Evolutionary conservation across 1,140 invertebrate species (phyloP).

Genomic region (Bombus soroeensis): DNA sequence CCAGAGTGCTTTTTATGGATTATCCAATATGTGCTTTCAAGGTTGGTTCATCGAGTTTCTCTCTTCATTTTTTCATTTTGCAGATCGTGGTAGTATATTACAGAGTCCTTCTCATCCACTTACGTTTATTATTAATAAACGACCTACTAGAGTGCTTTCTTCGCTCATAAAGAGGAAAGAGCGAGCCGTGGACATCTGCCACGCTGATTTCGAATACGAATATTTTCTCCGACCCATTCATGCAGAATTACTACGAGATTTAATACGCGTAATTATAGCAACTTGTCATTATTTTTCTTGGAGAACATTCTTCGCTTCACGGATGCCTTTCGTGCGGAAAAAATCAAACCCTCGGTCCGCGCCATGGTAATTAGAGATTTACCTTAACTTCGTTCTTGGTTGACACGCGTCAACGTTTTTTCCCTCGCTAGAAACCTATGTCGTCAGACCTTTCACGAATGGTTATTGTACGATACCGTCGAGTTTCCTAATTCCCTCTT

Average conservation of each 20-base stretch:
- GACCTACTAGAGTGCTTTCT: background rate
- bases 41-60: background rate
- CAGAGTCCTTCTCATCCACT: background rate
- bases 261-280: conserved; percentile 52
- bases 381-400: no score
- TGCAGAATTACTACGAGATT: conserved; percentile 24
- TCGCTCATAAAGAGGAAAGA: background rate
- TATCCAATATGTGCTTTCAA: conserved; percentile 7
- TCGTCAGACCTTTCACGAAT: background rate
- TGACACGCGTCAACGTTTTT: conserved; percentile 31
- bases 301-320: conserved; percentile 39
- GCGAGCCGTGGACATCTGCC: conserved; percentile 20
- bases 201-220: conserved; percentile 37
- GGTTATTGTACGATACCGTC: no score
- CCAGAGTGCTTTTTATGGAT: conserved; percentile 22
- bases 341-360: background rate
- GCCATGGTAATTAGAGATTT: no score
- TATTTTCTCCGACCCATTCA: background rate
- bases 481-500: no score
- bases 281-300: conserved; percentile 61
- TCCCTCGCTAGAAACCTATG: conserved; percentile 56
- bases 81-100: no score
- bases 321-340: conserved; percentile 27
- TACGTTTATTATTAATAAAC: conserved; percentile 23
- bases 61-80: background rate